Evolutionary conservation across 2,888 invertebrate genomes (phyloP).

Genomic region (Augiades crinisus): DNA sequence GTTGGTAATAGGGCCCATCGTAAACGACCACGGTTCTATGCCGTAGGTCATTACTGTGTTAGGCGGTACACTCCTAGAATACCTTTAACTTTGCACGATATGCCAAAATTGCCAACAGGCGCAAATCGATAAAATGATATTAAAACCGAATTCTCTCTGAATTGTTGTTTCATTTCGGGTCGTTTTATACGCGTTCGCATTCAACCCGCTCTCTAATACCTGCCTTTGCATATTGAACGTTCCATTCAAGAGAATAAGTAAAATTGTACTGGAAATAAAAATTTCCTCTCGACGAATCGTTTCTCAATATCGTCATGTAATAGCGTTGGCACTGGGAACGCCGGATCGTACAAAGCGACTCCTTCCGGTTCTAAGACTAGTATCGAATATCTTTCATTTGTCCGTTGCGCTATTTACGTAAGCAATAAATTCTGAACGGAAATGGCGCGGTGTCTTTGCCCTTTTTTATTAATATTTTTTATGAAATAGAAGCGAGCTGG

Average conservation of each 20-base stretch:
- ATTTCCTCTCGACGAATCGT: slow-evolving; percentile 40
- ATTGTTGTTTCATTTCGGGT: slow-evolving; percentile 4
- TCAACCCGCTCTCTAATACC: slow-evolving; percentile 13
- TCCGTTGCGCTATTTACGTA: slow-evolving; percentile 17
- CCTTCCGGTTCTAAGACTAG: slow-evolving; percentile 9
- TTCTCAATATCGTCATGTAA: slow-evolving; percentile 36
- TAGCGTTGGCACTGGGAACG: slow-evolving; percentile 28
- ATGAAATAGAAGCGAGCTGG: too few species aligned
- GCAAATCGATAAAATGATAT: not conserved
- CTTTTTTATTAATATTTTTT: not conserved
- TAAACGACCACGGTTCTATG: too few species aligned
- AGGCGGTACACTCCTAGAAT: too few species aligned
- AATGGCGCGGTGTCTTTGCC: not conserved
- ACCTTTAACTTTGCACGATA: too few species aligned
- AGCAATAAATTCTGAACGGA: slow-evolving; percentile 17
- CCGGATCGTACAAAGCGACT: slow-evolving; percentile 11
- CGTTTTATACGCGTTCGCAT: slow-evolving; percentile 7
- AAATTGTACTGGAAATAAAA: slow-evolving; percentile 31
- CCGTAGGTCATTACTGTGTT: too few species aligned
- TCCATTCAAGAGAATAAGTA: slow-evolving; percentile 26
- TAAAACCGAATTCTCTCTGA: not conserved
- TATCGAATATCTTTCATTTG: slow-evolving; percentile 26
- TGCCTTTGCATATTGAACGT: slow-evolving; percentile 29
- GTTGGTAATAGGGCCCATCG: too few species aligned
- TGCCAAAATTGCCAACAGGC: not conserved